A percentile compares a stretch with the other conserved stretches of the same genome.
Evolutionary conservation across 2,888 invertebrate species (phyloP).

Genomic region (Invenusta paracnida): DNA sequence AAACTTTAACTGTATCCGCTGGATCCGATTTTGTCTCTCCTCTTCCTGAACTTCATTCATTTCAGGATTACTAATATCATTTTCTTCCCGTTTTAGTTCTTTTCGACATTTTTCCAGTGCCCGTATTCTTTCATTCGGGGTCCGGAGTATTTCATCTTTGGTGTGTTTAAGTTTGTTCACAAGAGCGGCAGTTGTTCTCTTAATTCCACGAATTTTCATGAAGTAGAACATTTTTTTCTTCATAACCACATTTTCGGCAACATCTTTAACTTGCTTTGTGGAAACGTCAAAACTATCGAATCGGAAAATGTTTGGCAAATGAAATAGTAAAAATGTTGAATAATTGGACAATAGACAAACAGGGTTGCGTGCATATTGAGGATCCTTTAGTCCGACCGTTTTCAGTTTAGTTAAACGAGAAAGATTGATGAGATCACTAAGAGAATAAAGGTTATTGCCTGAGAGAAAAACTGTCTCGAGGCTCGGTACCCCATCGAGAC

Average conservation of each 20-base stretch:
- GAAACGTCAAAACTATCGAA: slow-evolving; percentile 57
- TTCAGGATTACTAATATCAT: background rate
- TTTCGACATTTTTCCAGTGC: background rate
- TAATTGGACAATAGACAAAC: slow-evolving; percentile 59
- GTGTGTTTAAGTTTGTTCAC: slow-evolving; percentile 4
- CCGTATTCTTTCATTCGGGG: slow-evolving; percentile 34
- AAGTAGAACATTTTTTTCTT: slow-evolving; percentile 61
- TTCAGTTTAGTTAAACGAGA: slow-evolving; percentile 51
- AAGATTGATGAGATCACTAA: slow-evolving; percentile 57
- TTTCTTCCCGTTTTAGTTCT: background rate
- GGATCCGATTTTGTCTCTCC: background rate
- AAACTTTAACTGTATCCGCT: background rate
- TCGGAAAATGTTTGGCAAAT: slow-evolving; percentile 53
- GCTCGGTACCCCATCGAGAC: slow-evolving; percentile 50
- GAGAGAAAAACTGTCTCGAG: slow-evolving; percentile 57
- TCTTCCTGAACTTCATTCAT: background rate
- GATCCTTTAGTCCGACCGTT: slow-evolving; percentile 56
- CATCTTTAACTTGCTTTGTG: slow-evolving; percentile 53
- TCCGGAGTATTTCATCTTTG: slow-evolving; percentile 15
- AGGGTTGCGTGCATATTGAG: slow-evolving; percentile 54
- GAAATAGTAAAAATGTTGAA: slow-evolving; percentile 58
- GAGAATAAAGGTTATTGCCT: slow-evolving; percentile 56
- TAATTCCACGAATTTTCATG: slow-evolving; percentile 49
- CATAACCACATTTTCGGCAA: slow-evolving; percentile 58
- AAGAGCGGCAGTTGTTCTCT: background rate